Evolutionary conservation across 1,140 invertebrate genomes (phyloP), one percentile per base, ranked within the genome.

Genomic region (Lasaia peninsularis): DNA sequence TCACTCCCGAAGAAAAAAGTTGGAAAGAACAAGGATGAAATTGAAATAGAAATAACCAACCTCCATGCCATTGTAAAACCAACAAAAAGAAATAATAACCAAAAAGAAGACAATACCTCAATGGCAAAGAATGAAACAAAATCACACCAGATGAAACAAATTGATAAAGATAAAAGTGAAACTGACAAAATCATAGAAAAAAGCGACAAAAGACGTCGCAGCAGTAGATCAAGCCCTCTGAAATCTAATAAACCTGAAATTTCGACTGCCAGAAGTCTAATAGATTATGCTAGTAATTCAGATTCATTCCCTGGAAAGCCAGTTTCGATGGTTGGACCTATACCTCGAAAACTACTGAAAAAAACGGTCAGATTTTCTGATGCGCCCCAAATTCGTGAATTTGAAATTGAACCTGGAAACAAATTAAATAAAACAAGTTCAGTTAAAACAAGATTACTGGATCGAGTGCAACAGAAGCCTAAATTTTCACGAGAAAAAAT

Each of bases 351-450:
- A 12, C 33, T 34, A 21, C 14, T 12, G 4, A 51, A 49, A 58
- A 56, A 44, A 44, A 54, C 48, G 14, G 14, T 34, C 14, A 16
- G 21, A 34, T 88, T 88, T 63, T 80, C 80, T 33, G 60, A 72
- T 34, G 53, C 33, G 37, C 78, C 76, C 37, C 34, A 72, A 58
- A 63, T 86, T 1, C 55, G 52, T 37, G 62, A 65, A 11, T 86
- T 80, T 64, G 56, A 75, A 68, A 88, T 86, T 63, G 80, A 85
- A 62, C 75, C 75, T 55, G 83, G 85, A 9, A 82, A 86, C 60
- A 74, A 63, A 66, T 69, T 88, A 73, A 80, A 76, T 40, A 79
- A 78, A 54, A 86, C 74, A 2, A 79, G 71, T 56, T 73, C 62
- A 34, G 65, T 78, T 0, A 85, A 80, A 63, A 79, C 68, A 10